phyloP scores from a whole-genome alignment of 2,797 vertebrate species.

The Gadopsis marmoratus region DNA sequence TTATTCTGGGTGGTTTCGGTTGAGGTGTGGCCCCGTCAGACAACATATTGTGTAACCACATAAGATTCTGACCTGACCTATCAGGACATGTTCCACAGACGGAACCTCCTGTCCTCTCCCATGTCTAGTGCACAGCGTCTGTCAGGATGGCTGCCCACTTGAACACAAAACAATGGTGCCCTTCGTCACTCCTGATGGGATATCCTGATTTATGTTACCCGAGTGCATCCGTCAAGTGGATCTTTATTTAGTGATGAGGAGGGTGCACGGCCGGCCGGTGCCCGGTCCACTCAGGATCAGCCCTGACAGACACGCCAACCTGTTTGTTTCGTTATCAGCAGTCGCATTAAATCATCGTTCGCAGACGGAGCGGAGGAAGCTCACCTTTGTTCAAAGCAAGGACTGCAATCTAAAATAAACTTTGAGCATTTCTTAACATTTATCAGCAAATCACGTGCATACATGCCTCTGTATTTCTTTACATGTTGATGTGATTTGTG shows the following conservation, averaged over 20 bases:
- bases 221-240: slow-evolving; percentile 71
- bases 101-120: slow-evolving; percentile 75
- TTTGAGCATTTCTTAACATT: slow-evolving; percentile 23
- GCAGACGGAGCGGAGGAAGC: slow-evolving; percentile 58
- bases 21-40: slow-evolving; percentile 18
- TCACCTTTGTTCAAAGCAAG: slow-evolving; percentile 61
- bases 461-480: slow-evolving; percentile 15
- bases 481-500: slow-evolving; percentile 38
- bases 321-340: slow-evolving; percentile 69
- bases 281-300: slow-evolving; percentile 53
- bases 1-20: neutral
- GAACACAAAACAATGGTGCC: slow-evolving; percentile 83
- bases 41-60: slow-evolving; percentile 58
- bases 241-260: slow-evolving; percentile 80
- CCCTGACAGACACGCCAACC: slow-evolving; percentile 49
- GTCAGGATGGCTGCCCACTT: slow-evolving; percentile 85
- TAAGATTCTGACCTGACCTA: slow-evolving; percentile 63
- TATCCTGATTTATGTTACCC: slow-evolving; percentile 86
- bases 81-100: slow-evolving; percentile 46
- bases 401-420: slow-evolving; percentile 70
- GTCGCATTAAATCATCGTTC: slow-evolving; percentile 63
- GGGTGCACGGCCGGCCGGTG: slow-evolving; percentile 48
- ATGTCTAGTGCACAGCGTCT: slow-evolving; percentile 62
- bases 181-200: slow-evolving; percentile 82
- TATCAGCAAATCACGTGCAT: slow-evolving; percentile 22